These are phyloP conservation scores for Diphyllodes magnificus DNA, from an alignment of 2,113 vertebrate species.

Conservation along the genomic window DNA sequence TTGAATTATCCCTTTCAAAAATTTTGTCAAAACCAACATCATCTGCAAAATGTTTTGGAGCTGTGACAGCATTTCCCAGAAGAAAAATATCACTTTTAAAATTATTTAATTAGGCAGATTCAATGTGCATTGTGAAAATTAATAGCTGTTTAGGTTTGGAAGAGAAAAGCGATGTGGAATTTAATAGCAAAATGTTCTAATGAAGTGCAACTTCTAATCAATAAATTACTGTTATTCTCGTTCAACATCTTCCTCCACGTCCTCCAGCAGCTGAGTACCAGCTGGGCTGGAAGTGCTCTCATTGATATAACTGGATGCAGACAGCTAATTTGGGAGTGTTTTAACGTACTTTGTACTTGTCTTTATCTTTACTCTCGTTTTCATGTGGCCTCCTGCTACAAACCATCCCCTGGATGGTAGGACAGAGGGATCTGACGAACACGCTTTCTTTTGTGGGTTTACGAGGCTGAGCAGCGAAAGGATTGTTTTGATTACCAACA, in stretches of 20 bases:
- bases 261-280: conserved; percentile 14
- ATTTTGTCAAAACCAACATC: neutral
- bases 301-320: neutral
- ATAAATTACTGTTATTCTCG: neutral
- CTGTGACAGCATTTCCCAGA: neutral
- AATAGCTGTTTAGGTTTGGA: neutral
- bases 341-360: neutral
- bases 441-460: neutral
- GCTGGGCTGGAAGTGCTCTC: neutral
- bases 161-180: neutral
- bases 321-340: neutral
- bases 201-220: conserved; percentile 1
- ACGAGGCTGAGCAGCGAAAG: neutral
- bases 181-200: neutral
- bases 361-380: conserved; percentile 1
- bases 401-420: neutral
- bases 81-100: neutral
- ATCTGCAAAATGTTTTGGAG: neutral
- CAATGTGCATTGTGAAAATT: neutral
- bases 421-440: neutral
- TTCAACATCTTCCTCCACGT: neutral
- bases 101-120: neutral
- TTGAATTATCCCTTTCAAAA: neutral
- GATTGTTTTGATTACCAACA: conserved; percentile 55
- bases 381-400: neutral